Base-by-base conservation (phyloP, 1,140 invertebrate species). In the Drosophila punjabiensis region DNA sequence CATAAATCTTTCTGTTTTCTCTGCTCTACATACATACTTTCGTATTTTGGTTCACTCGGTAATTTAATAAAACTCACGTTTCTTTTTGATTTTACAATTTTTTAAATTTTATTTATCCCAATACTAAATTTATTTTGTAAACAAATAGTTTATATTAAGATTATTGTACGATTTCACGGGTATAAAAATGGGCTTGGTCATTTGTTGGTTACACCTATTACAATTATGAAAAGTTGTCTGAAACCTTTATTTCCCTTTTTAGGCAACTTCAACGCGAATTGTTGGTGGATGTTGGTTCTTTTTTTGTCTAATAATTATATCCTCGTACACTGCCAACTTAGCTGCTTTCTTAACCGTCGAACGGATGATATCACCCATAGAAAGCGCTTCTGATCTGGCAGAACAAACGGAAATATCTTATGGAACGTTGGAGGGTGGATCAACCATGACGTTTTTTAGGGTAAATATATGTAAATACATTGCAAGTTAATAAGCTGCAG, bases 251-350 rank as follows among this genome's bases (percentile, higher is more conserved):
- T 33, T 47, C 1, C 18, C 43, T 16, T 81, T 84, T 33, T 43
- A 98, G 97, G 98, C 98, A 16, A 98, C 98, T 13, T 98, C 98
- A 4, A 99, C 98, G 4, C 94, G 98, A 69, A 98, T 99, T 82
- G 97, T 99, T 14, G 97, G 98, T 13, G 97, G 97, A 8, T 99
- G 99, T 74, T 99, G 99, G 99, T 99, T 98, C 98, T 99, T 99
- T 94, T 99, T 99, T 94, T 99, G 98, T 0, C 95, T 99, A 18
- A 99, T 99, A 91, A 99, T 99, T 90, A 98, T 99, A 68, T 99
- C 98, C 0, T 99, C 98, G 20, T 99, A 99, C 93, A 99, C 99
- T 3, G 99, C 99, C 13, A 99, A 99, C 94, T 94, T 99, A 74
- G 97, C 97, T 1, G 99, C 99, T 4, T 99, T 99, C 93, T 95